Conservation (phyloP, 2,888 invertebrate genomes). For the Mantis religiosa region DNA sequence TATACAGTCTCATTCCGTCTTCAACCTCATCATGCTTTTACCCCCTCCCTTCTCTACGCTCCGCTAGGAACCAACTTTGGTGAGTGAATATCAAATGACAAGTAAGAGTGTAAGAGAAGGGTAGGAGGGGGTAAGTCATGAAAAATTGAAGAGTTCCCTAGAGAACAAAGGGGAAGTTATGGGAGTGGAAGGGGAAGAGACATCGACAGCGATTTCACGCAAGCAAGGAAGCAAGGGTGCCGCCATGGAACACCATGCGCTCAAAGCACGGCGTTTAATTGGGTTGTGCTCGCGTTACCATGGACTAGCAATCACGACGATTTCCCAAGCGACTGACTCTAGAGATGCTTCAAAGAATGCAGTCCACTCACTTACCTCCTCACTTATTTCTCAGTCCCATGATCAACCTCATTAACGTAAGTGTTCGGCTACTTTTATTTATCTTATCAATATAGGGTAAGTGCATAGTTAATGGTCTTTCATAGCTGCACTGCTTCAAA, state of each 20-base stretch:
- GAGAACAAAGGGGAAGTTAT: conserved; percentile 7
- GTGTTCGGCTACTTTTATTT: too few species aligned
- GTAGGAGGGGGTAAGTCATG: conserved; percentile 1
- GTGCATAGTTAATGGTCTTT: too few species aligned
- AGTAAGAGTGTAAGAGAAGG: background rate
- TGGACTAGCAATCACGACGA: background rate
- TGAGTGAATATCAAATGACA: conserved; percentile 28
- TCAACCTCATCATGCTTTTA: conserved; percentile 1
- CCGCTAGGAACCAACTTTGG: conserved; percentile 7
- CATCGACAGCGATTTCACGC: background rate
- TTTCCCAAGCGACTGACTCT: background rate
- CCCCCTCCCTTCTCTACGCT: background rate
- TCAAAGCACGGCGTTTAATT: background rate
- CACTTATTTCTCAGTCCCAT: background rate
- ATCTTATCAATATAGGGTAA: too few species aligned
- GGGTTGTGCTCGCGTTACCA: background rate
- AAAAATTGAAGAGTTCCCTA: conserved; percentile 17
- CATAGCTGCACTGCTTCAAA: too few species aligned
- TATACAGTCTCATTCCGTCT: background rate
- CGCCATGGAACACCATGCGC: background rate
- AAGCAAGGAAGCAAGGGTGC: background rate
- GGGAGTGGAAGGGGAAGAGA: background rate
- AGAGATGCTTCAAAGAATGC: background rate
- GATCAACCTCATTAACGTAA: background rate
- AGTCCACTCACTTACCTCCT: background rate